Base-by-base conservation (phyloP, 2,113 vertebrate species). In the Pedionomus torquatus region DNA sequence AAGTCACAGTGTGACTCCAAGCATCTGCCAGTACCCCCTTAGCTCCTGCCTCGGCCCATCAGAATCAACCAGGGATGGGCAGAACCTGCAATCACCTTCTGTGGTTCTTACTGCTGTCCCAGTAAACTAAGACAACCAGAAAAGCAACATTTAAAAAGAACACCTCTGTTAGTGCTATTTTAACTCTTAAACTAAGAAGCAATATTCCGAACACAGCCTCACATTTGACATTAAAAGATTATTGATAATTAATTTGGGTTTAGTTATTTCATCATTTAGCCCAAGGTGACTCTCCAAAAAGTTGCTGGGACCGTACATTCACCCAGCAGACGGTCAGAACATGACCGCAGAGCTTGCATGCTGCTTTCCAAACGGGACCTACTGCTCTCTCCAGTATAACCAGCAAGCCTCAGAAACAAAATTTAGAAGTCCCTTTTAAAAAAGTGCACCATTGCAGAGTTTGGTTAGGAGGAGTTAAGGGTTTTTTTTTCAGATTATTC, bases 221-320 rank as follows among this genome's bases (percentile, higher is more conserved):
- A 61, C 7, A 26, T 52, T 61, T 79, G 44, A 75, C 64, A 49
- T 35, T 75, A 79, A 95, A 89, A 66, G 87, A 94, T 61, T 70
- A 78, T 51, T 70, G 79, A 87, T 81, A 90, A 95, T 95, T 92
- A 79, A 95, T 89, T 76, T 1, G 2, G 57, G 76, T 80, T 63
- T 41, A 94, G 87, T 48, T 77, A 84, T 86, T 93, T 91, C 70
- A 92, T 63, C 66, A 51, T 87, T 61, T 91, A 87, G 89, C 86
- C 72, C 64, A 89, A 10, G 65, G 77, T 93, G 66, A 82, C 61
- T 63, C 81, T 91, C 83, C 75, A 37, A 89, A 79, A 60, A 87
- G 37, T 76, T 64, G n/a, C 48, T 33, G 58, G 64, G 83, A 79
- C 58, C 58, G 20, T 14, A 19, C 8, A 7, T 26, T 63, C 31